Percentiles rank a stretch among this genome's conserved stretches.
phyloP scores from a whole-genome alignment of 2,797 vertebrate species.

The Sebastes melanostomus region DNA sequence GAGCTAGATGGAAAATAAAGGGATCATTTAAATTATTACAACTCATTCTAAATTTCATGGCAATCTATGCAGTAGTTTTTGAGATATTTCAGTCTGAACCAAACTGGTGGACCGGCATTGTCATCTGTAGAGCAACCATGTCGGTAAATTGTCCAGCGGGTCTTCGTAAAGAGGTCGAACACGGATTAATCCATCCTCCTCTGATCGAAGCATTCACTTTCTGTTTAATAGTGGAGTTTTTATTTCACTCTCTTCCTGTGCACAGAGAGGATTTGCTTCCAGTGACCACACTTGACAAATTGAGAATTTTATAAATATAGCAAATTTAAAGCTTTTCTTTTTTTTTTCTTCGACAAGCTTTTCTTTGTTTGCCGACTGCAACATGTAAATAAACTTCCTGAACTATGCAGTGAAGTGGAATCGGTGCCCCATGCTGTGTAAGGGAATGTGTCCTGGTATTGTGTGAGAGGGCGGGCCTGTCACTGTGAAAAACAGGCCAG shows the following conservation, averaged over 20 bases:
- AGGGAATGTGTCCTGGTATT: constrained; percentile 40
- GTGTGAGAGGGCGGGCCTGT: constrained; percentile 40
- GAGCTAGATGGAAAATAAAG: neutral
- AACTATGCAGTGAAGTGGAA: constrained; percentile 1
- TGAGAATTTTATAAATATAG: neutral
- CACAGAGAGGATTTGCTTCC: neutral
- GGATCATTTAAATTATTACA: neutral
- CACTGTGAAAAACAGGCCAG: constrained; percentile 1
- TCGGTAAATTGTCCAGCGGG: neutral
- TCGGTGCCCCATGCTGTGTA: constrained; percentile 17
- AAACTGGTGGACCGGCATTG: neutral
- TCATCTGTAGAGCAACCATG: neutral
- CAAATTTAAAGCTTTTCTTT: neutral
- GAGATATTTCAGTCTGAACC: neutral
- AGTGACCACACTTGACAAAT: neutral
- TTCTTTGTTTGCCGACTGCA: neutral
- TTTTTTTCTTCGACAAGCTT: neutral
- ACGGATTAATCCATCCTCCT: neutral
- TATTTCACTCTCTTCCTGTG: neutral
- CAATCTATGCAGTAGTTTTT: too few relatives aligned
- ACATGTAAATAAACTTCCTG: constrained; percentile 12
- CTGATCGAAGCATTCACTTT: neutral
- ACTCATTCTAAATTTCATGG: neutral
- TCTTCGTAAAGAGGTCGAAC: neutral
- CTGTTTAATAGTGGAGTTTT: neutral